Evolutionary conservation across 2,888 invertebrate genomes (phyloP).

Genomic region (Octodonta nipae): DNA sequence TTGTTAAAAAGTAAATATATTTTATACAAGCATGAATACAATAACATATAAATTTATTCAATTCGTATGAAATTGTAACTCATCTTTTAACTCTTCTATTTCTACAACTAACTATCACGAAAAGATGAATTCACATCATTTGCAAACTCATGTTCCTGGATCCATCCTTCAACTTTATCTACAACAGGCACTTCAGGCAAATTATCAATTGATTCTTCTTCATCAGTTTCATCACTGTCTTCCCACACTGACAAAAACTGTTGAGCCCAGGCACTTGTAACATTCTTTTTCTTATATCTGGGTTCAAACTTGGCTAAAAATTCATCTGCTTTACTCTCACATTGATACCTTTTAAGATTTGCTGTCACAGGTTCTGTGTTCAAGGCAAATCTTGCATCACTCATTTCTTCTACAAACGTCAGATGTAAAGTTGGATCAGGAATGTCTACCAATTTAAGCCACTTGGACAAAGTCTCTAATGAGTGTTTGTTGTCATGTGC

Average conservation of each 20-base stretch:
- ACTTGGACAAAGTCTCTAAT: slow-evolving; percentile 11
- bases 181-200: slow-evolving; percentile 16
- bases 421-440: slow-evolving; percentile 10
- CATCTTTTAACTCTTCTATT: too few species aligned
- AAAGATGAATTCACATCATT: slow-evolving; percentile 7
- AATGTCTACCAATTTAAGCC: slow-evolving; percentile 13
- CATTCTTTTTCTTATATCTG: slow-evolving; percentile 12
- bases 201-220: slow-evolving; percentile 10
- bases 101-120: too few species aligned
- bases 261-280: slow-evolving; percentile 16
- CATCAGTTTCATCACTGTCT: slow-evolving; percentile 15
- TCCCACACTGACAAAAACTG: slow-evolving; percentile 21
- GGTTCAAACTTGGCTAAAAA: slow-evolving; percentile 13
- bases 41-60: too few species aligned
- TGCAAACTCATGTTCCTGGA: slow-evolving; percentile 15
- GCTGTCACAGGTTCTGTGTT: slow-evolving; percentile 7
- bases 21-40: too few species aligned
- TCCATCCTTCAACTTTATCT: slow-evolving; percentile 22
- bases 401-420: slow-evolving; percentile 15
- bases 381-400: slow-evolving; percentile 11
- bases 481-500: slow-evolving; percentile 7
- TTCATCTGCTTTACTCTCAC: slow-evolving; percentile 7
- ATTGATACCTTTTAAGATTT: slow-evolving; percentile 7
- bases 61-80: too few species aligned
- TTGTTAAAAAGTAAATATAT: too few species aligned